Evolutionary conservation across 1,140 invertebrate genomes (phyloP).

Genomic region (Drosophila cardini): DNA sequence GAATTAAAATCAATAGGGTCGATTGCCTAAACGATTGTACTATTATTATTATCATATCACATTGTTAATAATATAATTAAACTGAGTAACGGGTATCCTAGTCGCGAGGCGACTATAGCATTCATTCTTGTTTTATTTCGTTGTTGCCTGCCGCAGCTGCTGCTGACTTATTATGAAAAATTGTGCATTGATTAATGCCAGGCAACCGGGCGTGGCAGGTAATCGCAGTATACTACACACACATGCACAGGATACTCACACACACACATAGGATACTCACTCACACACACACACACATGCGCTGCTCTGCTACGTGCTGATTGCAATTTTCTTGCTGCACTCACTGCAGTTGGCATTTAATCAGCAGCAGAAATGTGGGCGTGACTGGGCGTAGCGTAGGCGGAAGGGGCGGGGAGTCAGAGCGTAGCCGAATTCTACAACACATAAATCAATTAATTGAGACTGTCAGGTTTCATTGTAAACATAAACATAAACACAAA

Average conservation of each 20-base stretch:
- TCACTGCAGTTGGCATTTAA: slow-evolving; percentile 35
- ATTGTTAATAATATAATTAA: too few relatives aligned
- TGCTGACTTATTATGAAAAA: slow-evolving; percentile 69
- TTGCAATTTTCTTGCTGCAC: slow-evolving; percentile 28
- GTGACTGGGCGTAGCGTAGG: background rate
- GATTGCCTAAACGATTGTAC: too few relatives aligned
- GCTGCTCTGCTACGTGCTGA: slow-evolving; percentile 28
- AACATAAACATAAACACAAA: slow-evolving; percentile 56
- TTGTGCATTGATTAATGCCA: slow-evolving; percentile 57
- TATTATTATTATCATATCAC: too few relatives aligned
- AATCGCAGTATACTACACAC: slow-evolving; percentile 20
- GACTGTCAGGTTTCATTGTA: slow-evolving; percentile 70
- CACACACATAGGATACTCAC: background rate
- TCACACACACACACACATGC: slow-evolving; percentile 1
- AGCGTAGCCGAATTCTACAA: slow-evolving; percentile 39
- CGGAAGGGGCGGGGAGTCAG: background rate
- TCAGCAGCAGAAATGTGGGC: slow-evolving; percentile 8
- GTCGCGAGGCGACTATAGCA: too few relatives aligned
- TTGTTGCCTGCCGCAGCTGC: slow-evolving; percentile 47
- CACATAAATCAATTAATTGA: slow-evolving; percentile 80
- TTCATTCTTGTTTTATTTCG: too few relatives aligned
- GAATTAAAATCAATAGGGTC: too few relatives aligned
- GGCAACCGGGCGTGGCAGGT: slow-evolving; percentile 27
- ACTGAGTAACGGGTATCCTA: too few relatives aligned
- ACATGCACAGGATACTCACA: background rate